Conservation (phyloP, 1,140 invertebrate species). For the Drosophila sechellia region DNA sequence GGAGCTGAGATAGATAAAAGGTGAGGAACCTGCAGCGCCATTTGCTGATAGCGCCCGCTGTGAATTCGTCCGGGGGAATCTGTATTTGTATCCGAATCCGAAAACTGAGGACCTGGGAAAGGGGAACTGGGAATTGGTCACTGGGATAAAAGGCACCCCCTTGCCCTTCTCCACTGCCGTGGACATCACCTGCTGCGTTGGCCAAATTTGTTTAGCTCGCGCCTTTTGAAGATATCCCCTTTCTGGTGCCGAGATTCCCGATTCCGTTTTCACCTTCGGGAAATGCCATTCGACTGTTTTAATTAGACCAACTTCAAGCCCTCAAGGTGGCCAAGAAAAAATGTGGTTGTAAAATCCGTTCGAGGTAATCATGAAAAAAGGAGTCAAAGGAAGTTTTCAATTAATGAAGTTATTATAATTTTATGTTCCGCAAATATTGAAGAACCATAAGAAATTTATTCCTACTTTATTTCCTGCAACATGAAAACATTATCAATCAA, state of each 20-base stretch:
- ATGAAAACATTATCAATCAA: too few relatives aligned
- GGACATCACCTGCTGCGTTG: conserved; percentile 57
- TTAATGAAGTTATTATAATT: not conserved
- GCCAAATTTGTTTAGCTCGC: conserved; percentile 74
- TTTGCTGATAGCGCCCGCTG: conserved; percentile 73
- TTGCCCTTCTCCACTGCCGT: not conserved
- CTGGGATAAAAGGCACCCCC: not conserved
- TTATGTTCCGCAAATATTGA: too few relatives aligned
- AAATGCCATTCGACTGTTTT: conserved; percentile 60
- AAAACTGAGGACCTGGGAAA: not conserved
- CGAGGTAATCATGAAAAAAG: not conserved
- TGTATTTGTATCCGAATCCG: not conserved
- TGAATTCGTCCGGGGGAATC: conserved; percentile 9
- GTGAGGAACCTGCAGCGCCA: conserved; percentile 72
- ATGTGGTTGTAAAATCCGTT: not conserved
- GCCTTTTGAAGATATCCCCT: conserved; percentile 41
- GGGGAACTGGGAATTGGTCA: not conserved
- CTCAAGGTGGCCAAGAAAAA: conserved; percentile 20
- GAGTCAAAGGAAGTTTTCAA: not conserved
- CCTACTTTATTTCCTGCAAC: too few relatives aligned
- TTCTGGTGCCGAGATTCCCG: conserved; percentile 1
- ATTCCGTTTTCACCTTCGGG: conserved; percentile 16
- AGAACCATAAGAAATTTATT: too few relatives aligned
- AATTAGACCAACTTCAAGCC: conserved; percentile 47
- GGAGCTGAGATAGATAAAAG: conserved; percentile 42